phyloP scores from a whole-genome alignment of 92 coral and sea anemone genomes.

The Epizoanthus rinbou region DNA sequence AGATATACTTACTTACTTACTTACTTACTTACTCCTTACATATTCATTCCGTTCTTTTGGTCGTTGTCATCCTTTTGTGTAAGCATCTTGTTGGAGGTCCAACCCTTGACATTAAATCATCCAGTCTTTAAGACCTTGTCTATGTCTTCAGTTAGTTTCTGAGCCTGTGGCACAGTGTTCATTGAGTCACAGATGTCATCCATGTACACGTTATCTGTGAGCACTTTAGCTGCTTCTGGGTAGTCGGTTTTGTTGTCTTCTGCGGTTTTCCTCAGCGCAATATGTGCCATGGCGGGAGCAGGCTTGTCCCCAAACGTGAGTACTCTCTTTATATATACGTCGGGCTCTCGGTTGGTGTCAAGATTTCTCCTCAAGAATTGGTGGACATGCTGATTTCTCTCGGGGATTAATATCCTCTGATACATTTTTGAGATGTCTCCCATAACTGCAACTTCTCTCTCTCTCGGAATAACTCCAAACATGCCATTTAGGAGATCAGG shows the following conservation, averaged over 20 bases:
- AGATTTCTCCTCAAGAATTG: conserved; percentile 42
- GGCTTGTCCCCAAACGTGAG: conserved; percentile 76
- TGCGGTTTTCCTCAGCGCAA: conserved; percentile 63
- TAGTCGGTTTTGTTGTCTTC: conserved; percentile 25
- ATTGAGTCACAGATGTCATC: conserved; percentile 65
- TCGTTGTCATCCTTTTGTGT: conserved; percentile 33
- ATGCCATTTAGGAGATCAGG: conserved; percentile 30
- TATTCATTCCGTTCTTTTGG: conserved; percentile 32
- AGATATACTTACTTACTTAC: no score
- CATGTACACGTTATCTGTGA: conserved; percentile 63
- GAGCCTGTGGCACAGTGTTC: not conserved
- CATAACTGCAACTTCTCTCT: conserved; percentile 50
- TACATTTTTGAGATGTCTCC: conserved; percentile 63
- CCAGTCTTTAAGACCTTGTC: conserved; percentile 7
- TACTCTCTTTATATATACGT: conserved; percentile 39
- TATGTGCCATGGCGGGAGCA: conserved; percentile 66
- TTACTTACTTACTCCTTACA: conserved; percentile 7
- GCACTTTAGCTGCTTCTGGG: conserved; percentile 66
- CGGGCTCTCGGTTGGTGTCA: conserved; percentile 39
- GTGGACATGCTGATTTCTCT: conserved; percentile 50
- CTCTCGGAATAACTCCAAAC: conserved; percentile 58
- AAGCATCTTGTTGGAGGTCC: conserved; percentile 31
- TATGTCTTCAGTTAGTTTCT: not conserved
- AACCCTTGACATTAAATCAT: conserved; percentile 24
- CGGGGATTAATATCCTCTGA: conserved; percentile 47